These are phyloP conservation scores for Nyleta sp. DNA, from an alignment of 2,888 invertebrate genomes.

Conservation along the genomic window DNA sequence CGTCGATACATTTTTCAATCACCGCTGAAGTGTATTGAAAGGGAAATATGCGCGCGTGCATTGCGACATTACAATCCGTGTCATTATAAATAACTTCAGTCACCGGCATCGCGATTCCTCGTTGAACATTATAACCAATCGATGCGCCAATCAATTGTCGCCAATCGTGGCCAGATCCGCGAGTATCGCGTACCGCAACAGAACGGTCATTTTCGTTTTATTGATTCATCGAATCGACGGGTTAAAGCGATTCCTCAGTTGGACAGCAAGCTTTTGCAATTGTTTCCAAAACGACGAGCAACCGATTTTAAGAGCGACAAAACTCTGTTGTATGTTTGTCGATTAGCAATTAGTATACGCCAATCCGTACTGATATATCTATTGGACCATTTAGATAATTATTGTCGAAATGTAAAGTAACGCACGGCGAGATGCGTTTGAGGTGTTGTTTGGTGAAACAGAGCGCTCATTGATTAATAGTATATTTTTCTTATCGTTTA, in stretches of 20 bases:
- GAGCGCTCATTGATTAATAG: constrained; percentile 25
- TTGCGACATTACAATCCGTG: constrained; percentile 41
- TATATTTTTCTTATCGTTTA: constrained; percentile 18
- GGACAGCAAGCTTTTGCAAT: too few relatives aligned
- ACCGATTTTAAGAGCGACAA: constrained; percentile 3
- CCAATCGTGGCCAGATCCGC: too few relatives aligned
- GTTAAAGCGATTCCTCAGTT: too few relatives aligned
- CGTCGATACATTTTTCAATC: constrained; percentile 3
- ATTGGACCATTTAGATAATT: constrained; percentile 51
- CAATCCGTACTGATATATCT: constrained; percentile 48
- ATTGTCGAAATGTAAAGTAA: constrained; percentile 22
- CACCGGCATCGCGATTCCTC: too few relatives aligned
- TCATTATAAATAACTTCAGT: constrained; percentile 17
- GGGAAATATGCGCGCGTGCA: constrained; percentile 20
- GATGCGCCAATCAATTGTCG: too few relatives aligned
- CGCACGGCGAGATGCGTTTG: too few relatives aligned
- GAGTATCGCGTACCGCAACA: too few relatives aligned
- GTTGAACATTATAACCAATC: too few relatives aligned
- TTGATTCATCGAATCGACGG: too few relatives aligned
- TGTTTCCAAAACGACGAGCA: not conserved
- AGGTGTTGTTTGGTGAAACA: constrained; percentile 15
- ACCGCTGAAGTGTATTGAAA: not conserved
- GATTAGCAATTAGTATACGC: constrained; percentile 38
- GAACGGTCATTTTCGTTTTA: too few relatives aligned
- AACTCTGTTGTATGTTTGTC: constrained; percentile 32